phyloP scores from a whole-genome alignment of 2,113 vertebrate species.

The Pachypanchax playfairii region DNA sequence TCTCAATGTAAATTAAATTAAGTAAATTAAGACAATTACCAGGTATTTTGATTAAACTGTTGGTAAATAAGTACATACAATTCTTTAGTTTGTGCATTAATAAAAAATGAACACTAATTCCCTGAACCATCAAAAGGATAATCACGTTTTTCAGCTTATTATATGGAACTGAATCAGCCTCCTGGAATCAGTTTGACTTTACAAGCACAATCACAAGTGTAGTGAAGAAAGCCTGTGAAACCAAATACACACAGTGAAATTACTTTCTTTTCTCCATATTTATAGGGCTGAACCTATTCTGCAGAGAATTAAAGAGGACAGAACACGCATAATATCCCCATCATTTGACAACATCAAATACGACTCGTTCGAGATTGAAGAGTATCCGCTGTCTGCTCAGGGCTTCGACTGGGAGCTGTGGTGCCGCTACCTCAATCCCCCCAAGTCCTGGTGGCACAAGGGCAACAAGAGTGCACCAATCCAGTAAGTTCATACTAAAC shows the following conservation, averaged over 20 bases:
- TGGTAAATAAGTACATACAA: neutral
- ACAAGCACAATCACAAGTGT: slow-evolving; percentile 23
- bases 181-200: slow-evolving; percentile 15
- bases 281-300: slow-evolving; percentile 95
- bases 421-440: slow-evolving; percentile 97
- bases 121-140: slow-evolving; percentile 11
- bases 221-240: slow-evolving; percentile 26
- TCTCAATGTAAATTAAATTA: no score
- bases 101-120: neutral
- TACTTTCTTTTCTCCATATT: slow-evolving; percentile 34
- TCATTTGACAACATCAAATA: slow-evolving; percentile 99
- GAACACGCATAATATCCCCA: slow-evolving; percentile 93
- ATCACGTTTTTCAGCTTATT: slow-evolving; percentile 10
- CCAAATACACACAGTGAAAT: slow-evolving; percentile 30
- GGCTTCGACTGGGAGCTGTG: slow-evolving; percentile 99
- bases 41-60: neutral
- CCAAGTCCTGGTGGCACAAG: slow-evolving; percentile 94
- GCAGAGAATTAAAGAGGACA: slow-evolving; percentile 92
- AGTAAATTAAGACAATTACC: no score
- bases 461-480: slow-evolving; percentile 94
- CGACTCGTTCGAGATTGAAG: slow-evolving; percentile 96
- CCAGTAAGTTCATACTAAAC: slow-evolving; percentile 79
- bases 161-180: slow-evolving; percentile 25
- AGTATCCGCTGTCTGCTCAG: slow-evolving; percentile 94
- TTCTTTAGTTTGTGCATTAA: neutral